These are phyloP conservation scores for Apamea crenata DNA, from an alignment of 2,888 invertebrate species.

Conservation along the genomic window DNA sequence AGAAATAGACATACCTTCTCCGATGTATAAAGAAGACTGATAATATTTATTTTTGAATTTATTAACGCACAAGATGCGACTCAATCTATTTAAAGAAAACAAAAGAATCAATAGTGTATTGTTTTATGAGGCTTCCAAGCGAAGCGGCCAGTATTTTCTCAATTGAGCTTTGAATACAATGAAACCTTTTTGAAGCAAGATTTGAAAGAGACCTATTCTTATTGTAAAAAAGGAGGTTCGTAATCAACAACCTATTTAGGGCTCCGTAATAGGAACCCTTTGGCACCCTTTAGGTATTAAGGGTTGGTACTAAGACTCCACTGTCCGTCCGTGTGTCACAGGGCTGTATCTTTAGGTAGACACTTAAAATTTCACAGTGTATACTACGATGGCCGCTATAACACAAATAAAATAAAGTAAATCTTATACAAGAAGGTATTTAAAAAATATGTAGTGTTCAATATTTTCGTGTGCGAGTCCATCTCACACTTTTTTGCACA, in stretches of 20 bases:
- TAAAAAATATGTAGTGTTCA: neutral
- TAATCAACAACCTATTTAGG: neutral
- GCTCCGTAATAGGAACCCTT: neutral
- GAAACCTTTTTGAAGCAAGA: constrained; percentile 30
- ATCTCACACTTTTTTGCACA: neutral
- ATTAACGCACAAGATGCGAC: neutral
- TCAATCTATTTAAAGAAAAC: constrained; percentile 28
- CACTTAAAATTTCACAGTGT: neutral
- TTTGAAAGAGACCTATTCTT: neutral
- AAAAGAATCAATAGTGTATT: constrained; percentile 31
- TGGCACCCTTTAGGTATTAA: too few species aligned
- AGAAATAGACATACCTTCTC: too few species aligned
- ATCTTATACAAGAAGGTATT: neutral
- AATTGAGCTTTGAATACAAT: constrained; percentile 11
- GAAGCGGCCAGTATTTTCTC: constrained; percentile 34
- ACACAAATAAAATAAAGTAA: neutral
- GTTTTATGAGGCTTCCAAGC: constrained; percentile 21
- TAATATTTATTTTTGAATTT: neutral
- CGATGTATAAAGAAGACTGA: too few species aligned
- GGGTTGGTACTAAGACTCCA: neutral
- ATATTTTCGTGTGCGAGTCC: neutral
- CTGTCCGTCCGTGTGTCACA: neutral
- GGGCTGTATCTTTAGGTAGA: neutral
- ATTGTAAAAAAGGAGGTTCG: constrained; percentile 4
- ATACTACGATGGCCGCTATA: neutral